Conservation (phyloP, 2,113 vertebrate genomes). For the Stictonetta naevosa region DNA sequence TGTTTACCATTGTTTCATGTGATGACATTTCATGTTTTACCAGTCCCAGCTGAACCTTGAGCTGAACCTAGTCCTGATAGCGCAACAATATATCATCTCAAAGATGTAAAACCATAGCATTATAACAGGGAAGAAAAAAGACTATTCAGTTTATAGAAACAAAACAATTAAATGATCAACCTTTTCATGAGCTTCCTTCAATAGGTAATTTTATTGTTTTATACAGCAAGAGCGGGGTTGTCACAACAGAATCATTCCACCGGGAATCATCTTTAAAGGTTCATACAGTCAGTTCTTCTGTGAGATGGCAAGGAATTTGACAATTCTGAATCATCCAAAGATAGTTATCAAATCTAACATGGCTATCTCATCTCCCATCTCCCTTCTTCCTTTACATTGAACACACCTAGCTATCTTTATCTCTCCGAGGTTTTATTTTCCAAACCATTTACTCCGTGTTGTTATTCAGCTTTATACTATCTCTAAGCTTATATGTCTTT, state of each 20-base stretch:
- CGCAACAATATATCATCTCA: background rate
- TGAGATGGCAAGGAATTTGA: background rate
- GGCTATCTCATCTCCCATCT: background rate
- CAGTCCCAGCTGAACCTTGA: background rate
- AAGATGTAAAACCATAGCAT: background rate
- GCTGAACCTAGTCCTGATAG: background rate
- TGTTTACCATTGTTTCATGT: background rate
- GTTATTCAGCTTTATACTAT: background rate
- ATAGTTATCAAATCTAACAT: background rate
- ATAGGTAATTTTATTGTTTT: background rate
- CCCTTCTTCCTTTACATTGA: background rate
- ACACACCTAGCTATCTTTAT: background rate
- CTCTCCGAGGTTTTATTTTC: slow-evolving; percentile 1
- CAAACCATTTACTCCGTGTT: background rate
- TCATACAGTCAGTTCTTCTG: background rate
- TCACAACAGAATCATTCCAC: background rate
- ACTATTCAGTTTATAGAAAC: background rate
- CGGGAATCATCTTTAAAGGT: background rate
- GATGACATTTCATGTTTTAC: background rate
- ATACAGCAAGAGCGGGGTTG: background rate
- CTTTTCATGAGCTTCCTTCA: background rate
- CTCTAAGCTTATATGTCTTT: background rate
- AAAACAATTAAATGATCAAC: background rate
- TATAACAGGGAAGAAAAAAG: background rate
- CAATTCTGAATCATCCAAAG: background rate